phyloP scores from a whole-genome alignment of 2,113 vertebrate species.

The Phaethon lepturus region DNA sequence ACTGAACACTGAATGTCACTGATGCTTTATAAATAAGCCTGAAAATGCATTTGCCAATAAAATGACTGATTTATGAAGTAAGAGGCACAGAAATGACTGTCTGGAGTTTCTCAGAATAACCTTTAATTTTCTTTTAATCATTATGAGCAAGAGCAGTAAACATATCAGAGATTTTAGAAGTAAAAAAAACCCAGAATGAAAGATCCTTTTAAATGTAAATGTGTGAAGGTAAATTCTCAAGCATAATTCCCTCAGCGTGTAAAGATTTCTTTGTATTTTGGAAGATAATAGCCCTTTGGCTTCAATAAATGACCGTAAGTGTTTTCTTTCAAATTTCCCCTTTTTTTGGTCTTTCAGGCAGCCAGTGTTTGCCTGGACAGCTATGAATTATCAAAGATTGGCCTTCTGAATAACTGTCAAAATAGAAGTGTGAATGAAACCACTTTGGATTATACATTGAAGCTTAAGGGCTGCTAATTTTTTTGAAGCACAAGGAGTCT shows the following conservation, averaged over 20 bases:
- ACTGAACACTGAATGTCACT: slow-evolving; percentile 36
- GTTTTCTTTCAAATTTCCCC: slow-evolving; percentile 6
- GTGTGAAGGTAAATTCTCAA: slow-evolving; percentile 30
- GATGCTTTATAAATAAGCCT: slow-evolving; percentile 4
- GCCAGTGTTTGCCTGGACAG: background rate
- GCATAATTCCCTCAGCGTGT: background rate
- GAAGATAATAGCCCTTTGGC: slow-evolving; percentile 26
- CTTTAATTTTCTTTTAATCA: slow-evolving; percentile 16
- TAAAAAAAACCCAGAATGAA: background rate
- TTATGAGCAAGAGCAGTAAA: background rate
- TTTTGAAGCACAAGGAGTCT: background rate
- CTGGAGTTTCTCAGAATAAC: background rate
- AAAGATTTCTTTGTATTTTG: slow-evolving; percentile 42
- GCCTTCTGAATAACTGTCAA: slow-evolving; percentile 36
- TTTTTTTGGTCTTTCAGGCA: background rate
- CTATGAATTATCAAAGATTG: slow-evolving; percentile 26
- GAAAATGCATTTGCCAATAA: background rate
- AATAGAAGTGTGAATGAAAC: slow-evolving; percentile 36
- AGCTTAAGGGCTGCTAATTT: background rate
- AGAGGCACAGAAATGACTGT: background rate
- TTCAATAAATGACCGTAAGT: slow-evolving; percentile 44
- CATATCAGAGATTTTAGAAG: background rate
- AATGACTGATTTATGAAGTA: background rate
- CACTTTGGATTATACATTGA: background rate
- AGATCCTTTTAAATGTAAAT: slow-evolving; percentile 22